Conservation (phyloP, 2,113 vertebrate genomes). For the Pseudopodoces humilis region DNA sequence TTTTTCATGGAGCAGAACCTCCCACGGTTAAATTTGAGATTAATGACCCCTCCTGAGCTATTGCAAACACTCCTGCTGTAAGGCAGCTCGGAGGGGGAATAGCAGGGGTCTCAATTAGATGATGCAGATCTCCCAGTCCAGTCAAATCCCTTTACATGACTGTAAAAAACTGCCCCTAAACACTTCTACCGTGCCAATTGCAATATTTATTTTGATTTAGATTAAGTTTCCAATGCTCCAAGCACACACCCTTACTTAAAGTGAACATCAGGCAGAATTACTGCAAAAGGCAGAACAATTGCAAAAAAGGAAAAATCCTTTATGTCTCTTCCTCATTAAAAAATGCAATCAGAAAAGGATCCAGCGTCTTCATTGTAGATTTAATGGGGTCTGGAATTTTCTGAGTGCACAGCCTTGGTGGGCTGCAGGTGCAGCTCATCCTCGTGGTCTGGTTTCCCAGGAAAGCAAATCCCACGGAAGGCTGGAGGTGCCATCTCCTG, state of each 20-base stretch:
- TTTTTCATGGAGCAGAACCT: not conserved
- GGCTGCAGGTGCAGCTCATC: not conserved
- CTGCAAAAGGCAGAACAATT: not conserved
- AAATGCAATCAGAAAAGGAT: not conserved
- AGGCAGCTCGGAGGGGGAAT: not conserved
- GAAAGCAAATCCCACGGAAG: not conserved
- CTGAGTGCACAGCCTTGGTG: not conserved
- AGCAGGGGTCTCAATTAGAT: not conserved
- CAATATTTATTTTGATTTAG: not conserved
- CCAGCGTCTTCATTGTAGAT: fast-evolving
- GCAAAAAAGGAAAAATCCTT: not conserved
- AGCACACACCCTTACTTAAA: not conserved
- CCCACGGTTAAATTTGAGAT: not conserved
- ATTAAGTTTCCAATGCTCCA: not conserved
- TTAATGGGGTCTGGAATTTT: not conserved
- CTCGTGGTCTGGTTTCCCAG: not conserved
- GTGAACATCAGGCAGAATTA: not conserved
- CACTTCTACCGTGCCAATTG: not conserved
- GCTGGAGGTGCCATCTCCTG: not conserved
- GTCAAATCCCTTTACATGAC: not conserved
- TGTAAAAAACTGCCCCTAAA: not conserved
- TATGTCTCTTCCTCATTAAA: not conserved
- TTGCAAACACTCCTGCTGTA: not conserved
- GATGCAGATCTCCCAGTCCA: not conserved
- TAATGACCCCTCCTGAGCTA: not conserved